phyloP scores from a whole-genome alignment of 2,888 invertebrate species.

The Pardosa pseudoannulata region DNA sequence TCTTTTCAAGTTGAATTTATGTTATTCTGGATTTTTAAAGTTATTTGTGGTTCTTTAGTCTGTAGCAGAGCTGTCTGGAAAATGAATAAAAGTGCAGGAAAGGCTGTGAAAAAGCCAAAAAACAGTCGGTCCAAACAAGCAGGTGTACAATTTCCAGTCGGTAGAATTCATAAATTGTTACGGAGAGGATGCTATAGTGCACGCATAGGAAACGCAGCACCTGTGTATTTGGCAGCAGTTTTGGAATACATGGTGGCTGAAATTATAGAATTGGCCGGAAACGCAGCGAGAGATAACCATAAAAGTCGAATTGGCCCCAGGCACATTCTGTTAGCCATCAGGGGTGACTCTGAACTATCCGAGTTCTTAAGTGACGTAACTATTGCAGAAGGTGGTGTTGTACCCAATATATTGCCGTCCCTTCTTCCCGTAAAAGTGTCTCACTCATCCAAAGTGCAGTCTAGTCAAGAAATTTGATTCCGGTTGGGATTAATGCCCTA shows the following conservation, averaged over 20 bases:
- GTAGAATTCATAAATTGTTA: slow-evolving; percentile 70
- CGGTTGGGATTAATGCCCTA: no score
- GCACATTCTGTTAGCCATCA: slow-evolving; percentile 87
- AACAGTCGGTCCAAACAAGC: no score
- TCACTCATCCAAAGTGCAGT: no score
- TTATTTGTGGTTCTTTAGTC: no score
- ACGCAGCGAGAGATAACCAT: slow-evolving; percentile 83
- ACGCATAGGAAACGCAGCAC: slow-evolving; percentile 77
- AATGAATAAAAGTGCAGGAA: no score
- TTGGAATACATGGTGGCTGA: slow-evolving; percentile 84
- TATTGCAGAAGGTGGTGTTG: slow-evolving; percentile 89
- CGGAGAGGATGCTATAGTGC: slow-evolving; percentile 79
- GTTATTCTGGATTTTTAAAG: no score
- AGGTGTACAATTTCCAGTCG: slow-evolving; percentile 73
- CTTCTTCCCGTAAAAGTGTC: no score
- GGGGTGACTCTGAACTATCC: slow-evolving; percentile 89
- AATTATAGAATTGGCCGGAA: slow-evolving; percentile 82
- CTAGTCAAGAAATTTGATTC: no score
- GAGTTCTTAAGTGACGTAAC: slow-evolving; percentile 86
- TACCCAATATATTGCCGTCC: slow-evolving; percentile 78
- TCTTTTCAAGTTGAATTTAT: no score
- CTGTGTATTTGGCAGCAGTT: slow-evolving; percentile 78
- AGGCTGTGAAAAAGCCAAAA: no score
- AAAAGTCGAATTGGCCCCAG: slow-evolving; percentile 86
- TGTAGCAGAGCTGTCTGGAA: no score